These are phyloP conservation scores for Seira musarum DNA, from an alignment of 2,888 invertebrate species.

Conservation along the genomic window DNA sequence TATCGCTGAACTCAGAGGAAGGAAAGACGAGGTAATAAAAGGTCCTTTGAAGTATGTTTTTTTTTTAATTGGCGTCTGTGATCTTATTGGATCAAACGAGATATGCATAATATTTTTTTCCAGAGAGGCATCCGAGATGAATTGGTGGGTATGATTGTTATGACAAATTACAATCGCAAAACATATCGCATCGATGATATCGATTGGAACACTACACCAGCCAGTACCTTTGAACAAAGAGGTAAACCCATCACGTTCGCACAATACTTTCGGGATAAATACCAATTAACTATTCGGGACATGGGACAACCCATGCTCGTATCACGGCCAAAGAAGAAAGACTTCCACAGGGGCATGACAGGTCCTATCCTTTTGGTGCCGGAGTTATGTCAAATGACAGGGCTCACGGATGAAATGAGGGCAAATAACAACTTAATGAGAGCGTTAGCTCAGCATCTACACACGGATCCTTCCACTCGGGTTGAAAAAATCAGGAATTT, in stretches of 20 bases:
- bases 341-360: constrained; percentile 64
- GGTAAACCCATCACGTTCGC: not conserved
- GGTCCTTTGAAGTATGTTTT: not conserved
- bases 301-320: constrained; percentile 63
- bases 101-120: too few species aligned
- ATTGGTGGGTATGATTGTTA: constrained; percentile 38
- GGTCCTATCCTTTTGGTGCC: constrained; percentile 80
- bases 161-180: constrained; percentile 47
- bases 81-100: too few species aligned
- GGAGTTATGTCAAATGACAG: constrained; percentile 91
- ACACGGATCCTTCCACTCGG: constrained; percentile 86
- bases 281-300: constrained; percentile 75
- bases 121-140: constrained; percentile 23
- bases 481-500: constrained; percentile 79
- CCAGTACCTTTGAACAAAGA: constrained; percentile 29
- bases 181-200: constrained; percentile 49
- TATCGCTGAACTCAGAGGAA: not conserved
- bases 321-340: constrained; percentile 66
- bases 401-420: constrained; percentile 87
- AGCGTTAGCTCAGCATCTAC: constrained; percentile 84
- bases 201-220: constrained; percentile 27
- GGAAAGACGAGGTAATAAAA: not conserved
- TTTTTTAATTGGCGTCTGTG: too few species aligned
- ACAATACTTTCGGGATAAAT: constrained; percentile 11
- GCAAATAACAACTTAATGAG: constrained; percentile 89